Conservation (phyloP, 1,140 invertebrate species). For the Zaprionus nigranus region DNA sequence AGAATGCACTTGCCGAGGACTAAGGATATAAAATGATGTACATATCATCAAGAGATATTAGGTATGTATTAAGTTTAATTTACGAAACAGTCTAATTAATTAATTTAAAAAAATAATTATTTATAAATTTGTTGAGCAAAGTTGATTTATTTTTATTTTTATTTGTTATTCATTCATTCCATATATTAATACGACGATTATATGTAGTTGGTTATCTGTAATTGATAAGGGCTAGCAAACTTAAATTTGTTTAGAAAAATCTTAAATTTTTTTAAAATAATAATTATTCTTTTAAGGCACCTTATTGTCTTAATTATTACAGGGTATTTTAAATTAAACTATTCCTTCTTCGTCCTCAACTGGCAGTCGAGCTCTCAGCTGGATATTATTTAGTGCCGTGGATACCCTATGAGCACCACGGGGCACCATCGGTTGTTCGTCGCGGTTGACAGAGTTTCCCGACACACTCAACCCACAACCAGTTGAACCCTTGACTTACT, state of each 20-base stretch:
- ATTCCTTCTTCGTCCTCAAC: neutral
- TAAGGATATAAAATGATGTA: neutral
- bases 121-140: neutral
- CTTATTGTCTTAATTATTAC: neutral
- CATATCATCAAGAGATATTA: neutral
- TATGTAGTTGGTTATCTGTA: too few relatives aligned
- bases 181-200: too few relatives aligned
- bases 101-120: neutral
- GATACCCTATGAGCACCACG: constrained; percentile 15
- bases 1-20: neutral
- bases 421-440: constrained; percentile 9
- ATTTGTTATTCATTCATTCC: too few relatives aligned
- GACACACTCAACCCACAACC: neutral
- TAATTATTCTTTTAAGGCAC: neutral
- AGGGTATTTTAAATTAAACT: neutral
- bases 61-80: neutral
- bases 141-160: neutral
- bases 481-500: constrained; percentile 11
- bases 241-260: too few relatives aligned
- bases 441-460: neutral
- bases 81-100: neutral
- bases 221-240: too few relatives aligned
- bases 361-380: neutral
- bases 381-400: constrained; percentile 21
- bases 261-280: neutral